Conservation (phyloP, 2,888 invertebrate genomes). For the Tiliacea citrago region DNA sequence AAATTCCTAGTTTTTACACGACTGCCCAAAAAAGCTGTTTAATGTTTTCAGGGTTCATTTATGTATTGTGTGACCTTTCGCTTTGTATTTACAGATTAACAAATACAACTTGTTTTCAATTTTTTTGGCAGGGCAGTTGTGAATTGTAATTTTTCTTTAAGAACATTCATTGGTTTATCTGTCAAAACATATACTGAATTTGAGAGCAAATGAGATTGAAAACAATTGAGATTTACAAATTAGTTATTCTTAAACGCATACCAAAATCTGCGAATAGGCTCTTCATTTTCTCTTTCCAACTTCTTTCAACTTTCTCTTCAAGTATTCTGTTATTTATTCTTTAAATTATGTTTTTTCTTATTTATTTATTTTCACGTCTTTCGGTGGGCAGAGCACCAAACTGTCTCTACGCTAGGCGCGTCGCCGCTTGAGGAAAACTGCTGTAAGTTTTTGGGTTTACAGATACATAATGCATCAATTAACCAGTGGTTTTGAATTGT, state of each 20-base stretch:
- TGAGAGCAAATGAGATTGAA: too few relatives aligned
- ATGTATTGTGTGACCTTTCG: not conserved
- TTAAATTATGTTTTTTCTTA: conserved; percentile 42
- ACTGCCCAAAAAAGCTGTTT: too few relatives aligned
- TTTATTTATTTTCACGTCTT: conserved; percentile 61
- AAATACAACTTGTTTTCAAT: not conserved
- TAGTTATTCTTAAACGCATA: too few relatives aligned
- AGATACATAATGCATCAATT: conserved; percentile 1
- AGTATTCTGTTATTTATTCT: conserved; percentile 32
- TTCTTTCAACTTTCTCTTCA: too few relatives aligned
- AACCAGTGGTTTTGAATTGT: not conserved
- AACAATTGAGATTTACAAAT: too few relatives aligned
- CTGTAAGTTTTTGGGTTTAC: conserved; percentile 58
- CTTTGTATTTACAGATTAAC: not conserved
- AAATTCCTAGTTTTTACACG: too few relatives aligned
- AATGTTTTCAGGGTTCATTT: too few relatives aligned
- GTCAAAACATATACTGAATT: too few relatives aligned
- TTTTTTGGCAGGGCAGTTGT: not conserved
- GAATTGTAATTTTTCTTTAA: too few relatives aligned
- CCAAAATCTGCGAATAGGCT: not conserved
- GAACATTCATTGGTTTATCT: too few relatives aligned
- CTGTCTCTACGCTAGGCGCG: conserved; percentile 64
- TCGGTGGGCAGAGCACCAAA: conserved; percentile 64
- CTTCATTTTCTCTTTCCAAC: not conserved
- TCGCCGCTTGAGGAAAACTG: conserved; percentile 66